phyloP scores from a whole-genome alignment of 2,888 invertebrate genomes.

The Drosophila paranaensis region DNA sequence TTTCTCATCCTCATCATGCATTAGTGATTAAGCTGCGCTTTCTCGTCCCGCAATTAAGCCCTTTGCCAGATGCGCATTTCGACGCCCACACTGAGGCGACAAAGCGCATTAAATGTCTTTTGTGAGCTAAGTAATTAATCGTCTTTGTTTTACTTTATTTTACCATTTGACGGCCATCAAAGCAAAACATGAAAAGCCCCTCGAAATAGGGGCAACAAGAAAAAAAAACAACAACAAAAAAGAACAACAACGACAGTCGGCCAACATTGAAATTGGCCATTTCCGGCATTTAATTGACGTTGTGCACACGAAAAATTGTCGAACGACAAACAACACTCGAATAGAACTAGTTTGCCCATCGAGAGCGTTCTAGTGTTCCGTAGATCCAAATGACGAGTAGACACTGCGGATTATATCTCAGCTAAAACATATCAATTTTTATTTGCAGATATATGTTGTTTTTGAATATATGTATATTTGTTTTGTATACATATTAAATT shows the following conservation, averaged over 20 bases:
- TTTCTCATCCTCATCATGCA: slow-evolving; percentile 13
- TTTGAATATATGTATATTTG: background rate
- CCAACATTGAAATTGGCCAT: slow-evolving; percentile 71
- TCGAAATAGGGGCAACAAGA: slow-evolving; percentile 55
- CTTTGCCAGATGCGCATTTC: slow-evolving; percentile 25
- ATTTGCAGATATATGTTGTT: background rate
- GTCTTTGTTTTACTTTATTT: slow-evolving; percentile 52
- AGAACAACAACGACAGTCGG: slow-evolving; percentile 39
- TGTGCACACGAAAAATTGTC: slow-evolving; percentile 61
- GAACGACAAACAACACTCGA: slow-evolving; percentile 44
- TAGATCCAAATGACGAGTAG: slow-evolving; percentile 27
- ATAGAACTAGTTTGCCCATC: slow-evolving; percentile 55
- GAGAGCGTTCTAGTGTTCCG: slow-evolving; percentile 17
- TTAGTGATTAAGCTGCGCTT: slow-evolving; percentile 45
- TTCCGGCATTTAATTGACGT: slow-evolving; percentile 77
- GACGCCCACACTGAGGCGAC: slow-evolving; percentile 47
- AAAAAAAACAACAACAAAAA: slow-evolving; percentile 6
- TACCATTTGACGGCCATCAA: slow-evolving; percentile 67
- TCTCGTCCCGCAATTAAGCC: slow-evolving; percentile 57
- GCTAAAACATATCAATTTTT: slow-evolving; percentile 6
- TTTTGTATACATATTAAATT: background rate
- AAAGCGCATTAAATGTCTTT: slow-evolving; percentile 68
- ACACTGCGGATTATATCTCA: slow-evolving; percentile 30
- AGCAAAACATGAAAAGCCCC: slow-evolving; percentile 72
- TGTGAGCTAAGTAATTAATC: slow-evolving; percentile 75